Evolutionary conservation across 2,797 vertebrate genomes (phyloP), one percentile per base, ranked within the genome.

Genomic region (Novumbra hubbsi): DNA sequence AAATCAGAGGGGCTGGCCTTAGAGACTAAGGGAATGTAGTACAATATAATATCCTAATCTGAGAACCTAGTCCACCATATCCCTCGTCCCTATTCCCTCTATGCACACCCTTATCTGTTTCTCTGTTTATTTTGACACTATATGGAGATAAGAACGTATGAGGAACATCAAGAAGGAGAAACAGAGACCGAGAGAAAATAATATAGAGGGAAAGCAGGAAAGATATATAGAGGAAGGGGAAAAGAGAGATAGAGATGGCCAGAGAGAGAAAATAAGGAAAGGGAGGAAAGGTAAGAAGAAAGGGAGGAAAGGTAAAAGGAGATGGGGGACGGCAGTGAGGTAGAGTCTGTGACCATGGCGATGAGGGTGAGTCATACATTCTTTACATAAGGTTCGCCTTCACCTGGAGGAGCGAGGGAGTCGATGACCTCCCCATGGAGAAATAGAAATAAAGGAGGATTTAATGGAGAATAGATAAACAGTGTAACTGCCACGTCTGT

Each of bases 271-370:
- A 28, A 17, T 0, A 1, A 16, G 28, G 70, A 1, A 16, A 45
- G 70, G 8, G 4, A 28, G 16, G 7, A 28, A 30, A 38, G 28
- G 49, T 15, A 45, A 12, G 11, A 45, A 45, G 41, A 14, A 14
- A 45, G 41, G 32, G 24, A 21, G 4, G 50, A 71, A n/a, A 24
- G 9, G 14, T 7, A 60, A 15, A 1, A n/a, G 28, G 21, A 63
- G 71, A 49, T 11, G 45, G 30, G 38, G 70, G 41, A 24, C 27
- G 48, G 27, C 21, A 9, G 49, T 19, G 28, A 34, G 27, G 41
- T 45, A 14, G 27, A 19, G 69, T 71, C 32, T 2, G 70, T 71
- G 69, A 57, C 69, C 68, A 69, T 69, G 45, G 24, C 24, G 41
- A 48, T 50, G 68, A 16, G 3, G 19, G 38, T 71, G 27, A 30